Evolutionary conservation across 2,797 vertebrate genomes (phyloP).

Genomic region (Tokudaia muenninki): DNA sequence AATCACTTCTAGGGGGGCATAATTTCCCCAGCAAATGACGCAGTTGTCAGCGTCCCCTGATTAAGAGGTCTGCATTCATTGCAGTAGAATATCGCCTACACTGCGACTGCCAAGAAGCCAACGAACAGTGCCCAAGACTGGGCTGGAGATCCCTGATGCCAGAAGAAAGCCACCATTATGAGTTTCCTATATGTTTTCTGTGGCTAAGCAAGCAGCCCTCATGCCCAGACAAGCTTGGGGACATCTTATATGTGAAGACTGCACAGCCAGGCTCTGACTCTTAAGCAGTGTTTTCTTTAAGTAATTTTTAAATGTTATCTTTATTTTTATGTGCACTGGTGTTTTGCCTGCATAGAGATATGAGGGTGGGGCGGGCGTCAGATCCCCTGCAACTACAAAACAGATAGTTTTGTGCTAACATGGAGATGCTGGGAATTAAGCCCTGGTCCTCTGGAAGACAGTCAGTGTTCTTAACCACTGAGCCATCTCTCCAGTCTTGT

Average conservation of each 20-base stretch:
- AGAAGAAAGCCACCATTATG: slow-evolving; percentile 65
- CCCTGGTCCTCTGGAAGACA: not conserved
- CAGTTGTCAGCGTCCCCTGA: slow-evolving; percentile 86
- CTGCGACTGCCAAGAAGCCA: slow-evolving; percentile 74
- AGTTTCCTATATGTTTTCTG: slow-evolving; percentile 69
- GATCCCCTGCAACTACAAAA: not conserved
- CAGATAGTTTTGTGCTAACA: not conserved
- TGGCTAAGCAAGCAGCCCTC: not conserved
- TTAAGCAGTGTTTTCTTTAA: not conserved
- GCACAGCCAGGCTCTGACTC: not conserved
- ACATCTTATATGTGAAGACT: not conserved
- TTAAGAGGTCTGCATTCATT: slow-evolving; percentile 83
- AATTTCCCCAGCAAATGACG: slow-evolving; percentile 85
- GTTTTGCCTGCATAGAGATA: not conserved
- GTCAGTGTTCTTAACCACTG: not conserved
- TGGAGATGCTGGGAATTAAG: not conserved
- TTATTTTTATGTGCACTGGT: not conserved
- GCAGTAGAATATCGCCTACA: slow-evolving; percentile 70
- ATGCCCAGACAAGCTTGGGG: not conserved
- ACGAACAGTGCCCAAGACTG: slow-evolving; percentile 72
- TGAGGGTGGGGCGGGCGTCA: not conserved
- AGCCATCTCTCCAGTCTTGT: not conserved
- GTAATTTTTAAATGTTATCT: not conserved
- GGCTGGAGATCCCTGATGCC: slow-evolving; percentile 75
- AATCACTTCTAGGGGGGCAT: slow-evolving; percentile 75